Evolutionary conservation across 2,797 vertebrate species (phyloP).

Genomic region (Chloroceryle amazona): DNA sequence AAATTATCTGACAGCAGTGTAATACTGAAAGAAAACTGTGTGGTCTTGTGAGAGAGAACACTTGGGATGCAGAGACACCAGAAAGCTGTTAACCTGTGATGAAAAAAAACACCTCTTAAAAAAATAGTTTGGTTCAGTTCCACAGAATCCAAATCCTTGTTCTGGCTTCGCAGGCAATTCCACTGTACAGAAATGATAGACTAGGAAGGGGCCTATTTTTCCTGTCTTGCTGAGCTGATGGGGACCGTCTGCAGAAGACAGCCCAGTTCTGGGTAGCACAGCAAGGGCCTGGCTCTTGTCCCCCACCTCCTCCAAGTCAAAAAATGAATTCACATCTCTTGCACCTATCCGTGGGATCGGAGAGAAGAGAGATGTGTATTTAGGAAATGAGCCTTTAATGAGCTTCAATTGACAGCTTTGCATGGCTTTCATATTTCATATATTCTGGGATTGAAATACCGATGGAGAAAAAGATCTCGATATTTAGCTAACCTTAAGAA

Average conservation of each 20-base stretch:
- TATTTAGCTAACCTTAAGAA: neutral
- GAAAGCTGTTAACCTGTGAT: neutral
- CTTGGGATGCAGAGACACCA: neutral
- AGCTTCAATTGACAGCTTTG: neutral
- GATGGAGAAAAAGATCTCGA: neutral
- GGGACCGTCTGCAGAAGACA: neutral
- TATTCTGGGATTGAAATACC: neutral
- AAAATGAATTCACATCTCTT: neutral
- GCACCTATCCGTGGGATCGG: accelerated
- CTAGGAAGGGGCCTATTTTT: accelerated
- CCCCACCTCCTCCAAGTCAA: neutral
- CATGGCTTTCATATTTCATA: neutral
- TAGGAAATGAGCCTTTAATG: neutral
- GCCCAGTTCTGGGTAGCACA: neutral
- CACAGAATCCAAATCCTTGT: neutral
- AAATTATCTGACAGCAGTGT: neutral
- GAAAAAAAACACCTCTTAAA: neutral
- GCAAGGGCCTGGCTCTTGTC: neutral
- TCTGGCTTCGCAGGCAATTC: neutral
- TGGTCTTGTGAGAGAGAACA: neutral
- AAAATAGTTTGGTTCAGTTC: neutral
- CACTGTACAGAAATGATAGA: neutral
- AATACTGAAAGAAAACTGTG: neutral
- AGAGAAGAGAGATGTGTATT: neutral
- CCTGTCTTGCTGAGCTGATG: neutral